Percentiles rank a stretch among this genome's conserved stretches.
phyloP scores from a whole-genome alignment of 2,113 vertebrate species.

The Tiliqua scincoides region DNA sequence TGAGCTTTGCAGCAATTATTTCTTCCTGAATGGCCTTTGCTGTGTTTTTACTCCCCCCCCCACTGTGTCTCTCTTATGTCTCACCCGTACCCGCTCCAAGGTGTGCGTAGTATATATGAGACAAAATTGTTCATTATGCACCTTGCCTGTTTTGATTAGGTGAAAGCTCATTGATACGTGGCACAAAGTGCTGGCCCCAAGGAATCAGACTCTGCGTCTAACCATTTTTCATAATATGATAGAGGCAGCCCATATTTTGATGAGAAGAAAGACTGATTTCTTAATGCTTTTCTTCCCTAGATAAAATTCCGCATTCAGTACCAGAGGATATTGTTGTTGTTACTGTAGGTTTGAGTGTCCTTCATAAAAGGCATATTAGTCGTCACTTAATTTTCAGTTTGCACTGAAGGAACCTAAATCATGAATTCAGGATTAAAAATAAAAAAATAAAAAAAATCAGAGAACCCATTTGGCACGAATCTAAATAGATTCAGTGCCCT shows the following conservation, averaged over 20 bases:
- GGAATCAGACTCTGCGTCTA: neutral
- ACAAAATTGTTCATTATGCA: constrained; percentile 1
- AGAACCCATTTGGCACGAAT: constrained; percentile 41
- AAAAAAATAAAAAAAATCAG: neutral
- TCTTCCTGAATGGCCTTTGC: neutral
- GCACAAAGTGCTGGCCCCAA: neutral
- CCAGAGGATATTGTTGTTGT: neutral
- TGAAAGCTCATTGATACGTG: neutral
- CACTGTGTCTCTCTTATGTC: neutral
- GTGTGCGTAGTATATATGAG: neutral
- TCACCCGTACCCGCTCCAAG: neutral
- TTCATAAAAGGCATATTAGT: neutral
- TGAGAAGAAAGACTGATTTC: neutral
- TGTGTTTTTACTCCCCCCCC: neutral
- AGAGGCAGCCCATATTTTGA: neutral
- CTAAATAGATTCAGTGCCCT: too few relatives aligned
- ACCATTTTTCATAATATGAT: neutral
- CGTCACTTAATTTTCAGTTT: neutral
- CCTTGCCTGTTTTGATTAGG: neutral
- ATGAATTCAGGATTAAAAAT: neutral
- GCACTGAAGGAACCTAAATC: neutral
- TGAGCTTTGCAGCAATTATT: neutral
- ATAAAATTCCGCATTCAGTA: neutral
- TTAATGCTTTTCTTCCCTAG: neutral
- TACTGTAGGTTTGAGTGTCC: neutral